Evolutionary conservation across 2,888 invertebrate species (phyloP).

Genomic region (Toxonevra muliebris): DNA sequence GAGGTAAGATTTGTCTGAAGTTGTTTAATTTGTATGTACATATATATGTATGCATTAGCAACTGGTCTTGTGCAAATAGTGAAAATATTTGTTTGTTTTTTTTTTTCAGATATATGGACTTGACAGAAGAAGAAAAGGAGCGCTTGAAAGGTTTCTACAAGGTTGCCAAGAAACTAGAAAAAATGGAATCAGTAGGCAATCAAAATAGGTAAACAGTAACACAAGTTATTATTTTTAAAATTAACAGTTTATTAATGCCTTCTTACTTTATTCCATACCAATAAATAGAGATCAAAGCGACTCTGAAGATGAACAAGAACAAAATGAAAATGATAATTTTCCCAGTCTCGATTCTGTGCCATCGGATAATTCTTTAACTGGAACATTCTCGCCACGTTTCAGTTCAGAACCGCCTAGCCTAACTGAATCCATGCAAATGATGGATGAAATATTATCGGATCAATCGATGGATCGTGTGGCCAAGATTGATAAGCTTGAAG

Average conservation of each 20-base stretch:
- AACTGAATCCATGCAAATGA: conserved; percentile 89
- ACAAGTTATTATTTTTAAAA: conserved; percentile 12
- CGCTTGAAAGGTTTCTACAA: conserved; percentile 86
- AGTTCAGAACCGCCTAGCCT: conserved; percentile 72
- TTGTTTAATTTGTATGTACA: too few species aligned
- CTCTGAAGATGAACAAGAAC: conserved; percentile 77
- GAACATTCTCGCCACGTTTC: conserved; percentile 76
- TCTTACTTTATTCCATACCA: conserved; percentile 10
- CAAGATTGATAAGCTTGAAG: conserved; percentile 87
- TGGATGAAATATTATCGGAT: conserved; percentile 85
- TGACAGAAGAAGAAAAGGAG: conserved; percentile 92
- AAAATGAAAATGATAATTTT: conserved; percentile 75
- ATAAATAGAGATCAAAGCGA: conserved; percentile 73
- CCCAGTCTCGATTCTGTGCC: conserved; percentile 83
- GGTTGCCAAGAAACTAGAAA: conserved; percentile 91
- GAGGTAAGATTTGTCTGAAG: conserved; percentile 64
- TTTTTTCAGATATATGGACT: conserved; percentile 77
- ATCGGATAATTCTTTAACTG: conserved; percentile 74
- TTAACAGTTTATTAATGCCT: background rate
- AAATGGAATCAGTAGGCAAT: conserved; percentile 79
- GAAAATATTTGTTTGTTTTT: background rate
- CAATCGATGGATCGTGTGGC: conserved; percentile 84
- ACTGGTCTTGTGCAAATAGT: background rate
- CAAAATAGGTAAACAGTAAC: conserved; percentile 69
- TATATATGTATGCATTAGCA: background rate